phyloP scores from a whole-genome alignment of 2,113 vertebrate species.

The Riparia riparia region DNA sequence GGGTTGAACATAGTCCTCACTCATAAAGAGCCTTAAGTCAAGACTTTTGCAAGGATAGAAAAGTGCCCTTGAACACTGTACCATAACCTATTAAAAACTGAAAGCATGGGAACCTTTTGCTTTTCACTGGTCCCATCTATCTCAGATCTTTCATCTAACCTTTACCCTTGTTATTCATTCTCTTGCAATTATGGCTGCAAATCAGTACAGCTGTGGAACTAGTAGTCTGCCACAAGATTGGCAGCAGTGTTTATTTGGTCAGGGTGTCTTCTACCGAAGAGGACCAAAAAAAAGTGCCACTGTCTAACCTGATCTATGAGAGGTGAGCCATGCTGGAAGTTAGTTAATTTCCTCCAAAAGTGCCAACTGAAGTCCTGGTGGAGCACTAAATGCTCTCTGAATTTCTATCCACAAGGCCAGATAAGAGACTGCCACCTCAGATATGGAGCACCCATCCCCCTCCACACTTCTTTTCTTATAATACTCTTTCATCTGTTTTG shows the following conservation, averaged over 20 bases:
- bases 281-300: not conserved
- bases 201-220: not conserved
- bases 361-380: not conserved
- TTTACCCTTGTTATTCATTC: not conserved
- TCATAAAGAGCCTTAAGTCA: not conserved
- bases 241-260: not conserved
- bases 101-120: not conserved
- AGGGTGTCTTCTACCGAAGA: not conserved
- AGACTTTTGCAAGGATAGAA: not conserved
- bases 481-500: not conserved
- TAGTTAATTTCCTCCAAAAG: not conserved
- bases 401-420: not conserved
- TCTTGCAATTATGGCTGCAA: not conserved
- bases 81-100: not conserved
- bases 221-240: not conserved
- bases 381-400: not conserved
- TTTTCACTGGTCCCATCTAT: not conserved
- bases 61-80: not conserved
- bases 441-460: not conserved
- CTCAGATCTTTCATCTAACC: not conserved
- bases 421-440: not conserved
- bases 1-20: not conserved
- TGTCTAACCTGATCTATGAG: not conserved
- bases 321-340: not conserved
- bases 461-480: not conserved